Evolutionary conservation across 1,140 invertebrate genomes (phyloP).

Genomic region (Chymomyza costata): DNA sequence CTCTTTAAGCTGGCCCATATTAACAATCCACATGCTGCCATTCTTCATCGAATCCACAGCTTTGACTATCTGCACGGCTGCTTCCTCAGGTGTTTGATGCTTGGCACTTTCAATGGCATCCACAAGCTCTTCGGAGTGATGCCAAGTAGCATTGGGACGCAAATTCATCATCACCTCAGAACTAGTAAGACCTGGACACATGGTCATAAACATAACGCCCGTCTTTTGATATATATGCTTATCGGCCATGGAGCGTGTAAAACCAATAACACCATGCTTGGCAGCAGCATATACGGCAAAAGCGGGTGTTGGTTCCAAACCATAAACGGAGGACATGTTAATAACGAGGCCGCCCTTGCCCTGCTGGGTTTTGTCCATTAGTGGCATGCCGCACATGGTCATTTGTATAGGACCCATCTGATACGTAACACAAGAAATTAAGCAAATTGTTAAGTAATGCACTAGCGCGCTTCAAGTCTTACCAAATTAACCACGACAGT

Average conservation of each 20-base stretch:
- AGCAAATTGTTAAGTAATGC: neutral
- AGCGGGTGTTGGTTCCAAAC: constrained; percentile 73
- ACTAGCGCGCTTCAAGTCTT: neutral
- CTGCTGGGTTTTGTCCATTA: constrained; percentile 78
- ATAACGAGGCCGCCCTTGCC: constrained; percentile 80
- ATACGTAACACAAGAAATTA: neutral
- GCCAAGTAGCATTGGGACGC: constrained; percentile 58
- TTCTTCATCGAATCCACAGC: constrained; percentile 64
- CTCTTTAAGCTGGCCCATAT: constrained; percentile 57
- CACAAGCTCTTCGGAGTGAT: constrained; percentile 47
- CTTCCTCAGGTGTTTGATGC: constrained; percentile 59
- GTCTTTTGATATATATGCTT: constrained; percentile 49
- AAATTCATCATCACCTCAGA: constrained; percentile 66
- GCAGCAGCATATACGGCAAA: constrained; percentile 76
- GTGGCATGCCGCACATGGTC: constrained; percentile 50
- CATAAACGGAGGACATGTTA: constrained; percentile 80
- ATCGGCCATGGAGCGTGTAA: constrained; percentile 75
- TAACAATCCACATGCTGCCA: constrained; percentile 62
- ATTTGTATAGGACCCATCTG: constrained; percentile 59
- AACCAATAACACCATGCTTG: constrained; percentile 77
- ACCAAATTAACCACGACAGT: constrained; percentile 70
- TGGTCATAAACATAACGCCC: constrained; percentile 56
- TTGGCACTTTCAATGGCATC: constrained; percentile 60
- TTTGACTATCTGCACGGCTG: constrained; percentile 54
- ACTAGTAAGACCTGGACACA: constrained; percentile 60